A percentile compares a stretch with the other conserved stretches of the same genome.
These are phyloP conservation scores for Okapia johnstoni DNA, from an alignment of 2,113 vertebrate species.

Conservation along the genomic window DNA sequence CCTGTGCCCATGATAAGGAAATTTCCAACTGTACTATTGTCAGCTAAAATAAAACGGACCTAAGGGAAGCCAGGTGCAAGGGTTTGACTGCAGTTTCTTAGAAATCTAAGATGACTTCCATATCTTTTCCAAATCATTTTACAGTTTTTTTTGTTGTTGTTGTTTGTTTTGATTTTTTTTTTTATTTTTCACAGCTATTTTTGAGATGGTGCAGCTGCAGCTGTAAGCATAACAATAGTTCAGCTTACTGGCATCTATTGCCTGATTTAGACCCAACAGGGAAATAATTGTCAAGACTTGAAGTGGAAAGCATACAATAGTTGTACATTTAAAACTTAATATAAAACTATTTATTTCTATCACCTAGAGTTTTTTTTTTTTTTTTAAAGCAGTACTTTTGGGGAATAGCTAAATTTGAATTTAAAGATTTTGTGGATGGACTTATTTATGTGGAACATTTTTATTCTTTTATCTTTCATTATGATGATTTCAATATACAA, in stretches of 20 bases:
- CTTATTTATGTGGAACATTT: not conserved
- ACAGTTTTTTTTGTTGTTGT: not conserved
- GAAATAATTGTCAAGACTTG: constrained; percentile 50
- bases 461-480: not conserved
- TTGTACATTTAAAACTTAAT: not conserved
- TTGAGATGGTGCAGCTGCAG: constrained; percentile 40
- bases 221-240: constrained; percentile 48
- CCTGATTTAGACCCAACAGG: constrained; percentile 43
- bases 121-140: constrained; percentile 22
- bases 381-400: not conserved
- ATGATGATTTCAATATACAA: not conserved
- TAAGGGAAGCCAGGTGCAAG: constrained; percentile 36
- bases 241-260: constrained; percentile 37
- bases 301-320: constrained; percentile 18
- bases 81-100: constrained; percentile 33
- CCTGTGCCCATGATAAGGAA: constrained; percentile 37
- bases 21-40: not conserved
- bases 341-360: not conserved
- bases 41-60: not conserved
- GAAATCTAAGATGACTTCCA: constrained; percentile 36
- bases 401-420: not conserved
- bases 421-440: not conserved
- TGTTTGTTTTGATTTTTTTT: not conserved
- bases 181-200: constrained; percentile 4
- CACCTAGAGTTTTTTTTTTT: not conserved